Base-by-base conservation (phyloP, 2,797 vertebrate genomes). In the Myripristis murdjan region DNA sequence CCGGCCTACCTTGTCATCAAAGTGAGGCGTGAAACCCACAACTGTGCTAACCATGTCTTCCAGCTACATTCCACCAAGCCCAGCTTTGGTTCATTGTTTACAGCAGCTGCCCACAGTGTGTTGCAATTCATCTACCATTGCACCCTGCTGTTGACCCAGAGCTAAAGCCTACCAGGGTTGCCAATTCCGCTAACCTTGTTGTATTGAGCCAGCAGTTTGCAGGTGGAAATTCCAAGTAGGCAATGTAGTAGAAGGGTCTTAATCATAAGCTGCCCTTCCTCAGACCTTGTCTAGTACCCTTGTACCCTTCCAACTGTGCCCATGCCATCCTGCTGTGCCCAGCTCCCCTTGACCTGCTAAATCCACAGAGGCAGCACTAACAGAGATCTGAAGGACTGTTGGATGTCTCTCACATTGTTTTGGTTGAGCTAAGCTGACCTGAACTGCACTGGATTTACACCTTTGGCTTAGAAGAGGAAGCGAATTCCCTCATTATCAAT, bases 311-410 rank as follows among this genome's bases (percentile, higher is more conserved):
- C 84, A 77, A 82, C 85, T 80, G 83, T 60, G 88, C 80, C 83
- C 78, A 77, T 79, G 73, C 55, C 66, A 39, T 71, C 90, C 83
- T 77, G 90, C 89, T 89, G 91, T 69, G 85, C 77, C 79, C 71
- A 46, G 65, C 89, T 92, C 86, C 79, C 89, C 84, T 91, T 90
- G 89, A 89, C 90, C 90, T 85, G 74, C 81, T 79, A 73, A 88
- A 93, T 84, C 90, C 70, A 83, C 77, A 69, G 87, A 90, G 79
- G 81, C 86, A 86, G 85, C 87, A 90, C 81, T 77, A 86, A 84
- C 69, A 49, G 79, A 71, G 70, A 89, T 86, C 54, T 87, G 79
- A 89, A 93, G 86, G 87, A 86, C 85, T 86, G 79, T 59, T 70
- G 60, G 73, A 83, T 85, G 84, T 82, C 85, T 91, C 88, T 88